A percentile compares a stretch with the other conserved stretches of the same genome.
Conservation (phyloP, 2,113 vertebrate genomes). For the Gambusia holbrooki region DNA sequence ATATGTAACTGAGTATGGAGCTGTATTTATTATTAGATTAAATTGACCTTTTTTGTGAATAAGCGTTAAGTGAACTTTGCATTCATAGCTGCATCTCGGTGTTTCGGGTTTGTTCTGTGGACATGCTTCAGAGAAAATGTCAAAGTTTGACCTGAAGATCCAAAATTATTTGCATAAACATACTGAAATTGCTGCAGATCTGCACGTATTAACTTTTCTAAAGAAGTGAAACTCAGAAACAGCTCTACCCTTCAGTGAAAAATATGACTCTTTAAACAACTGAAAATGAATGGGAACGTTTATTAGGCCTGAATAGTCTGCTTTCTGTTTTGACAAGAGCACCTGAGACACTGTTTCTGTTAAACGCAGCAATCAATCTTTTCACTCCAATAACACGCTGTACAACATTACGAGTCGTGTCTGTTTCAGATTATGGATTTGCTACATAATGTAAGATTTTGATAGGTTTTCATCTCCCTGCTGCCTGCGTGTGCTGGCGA, state of each 20-base stretch:
- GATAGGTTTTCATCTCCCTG: neutral
- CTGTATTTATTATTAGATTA: too few relatives aligned
- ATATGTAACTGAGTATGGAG: too few relatives aligned
- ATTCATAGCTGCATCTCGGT: too few relatives aligned
- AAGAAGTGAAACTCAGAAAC: too few relatives aligned
- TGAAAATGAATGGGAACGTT: neutral
- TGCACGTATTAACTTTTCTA: too few relatives aligned
- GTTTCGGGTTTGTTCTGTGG: too few relatives aligned
- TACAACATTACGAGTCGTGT: neutral
- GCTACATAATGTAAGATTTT: neutral
- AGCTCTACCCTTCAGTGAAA: neutral
- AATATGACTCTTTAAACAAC: neutral
- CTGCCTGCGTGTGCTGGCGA: neutral
- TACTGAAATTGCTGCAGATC: too few relatives aligned
- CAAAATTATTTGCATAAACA: too few relatives aligned
- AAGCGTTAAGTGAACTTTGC: too few relatives aligned
- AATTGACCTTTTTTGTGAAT: too few relatives aligned
- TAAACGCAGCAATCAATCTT: neutral
- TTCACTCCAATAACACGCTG: neutral
- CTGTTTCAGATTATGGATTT: neutral
- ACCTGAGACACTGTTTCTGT: neutral
- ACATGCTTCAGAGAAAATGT: too few relatives aligned
- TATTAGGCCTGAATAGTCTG: neutral
- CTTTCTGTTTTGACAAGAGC: slow-evolving; percentile 4
- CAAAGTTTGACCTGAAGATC: too few relatives aligned